Evolutionary conservation across 2,888 invertebrate species (phyloP).

Genomic region (Cosmopolites sordidus): DNA sequence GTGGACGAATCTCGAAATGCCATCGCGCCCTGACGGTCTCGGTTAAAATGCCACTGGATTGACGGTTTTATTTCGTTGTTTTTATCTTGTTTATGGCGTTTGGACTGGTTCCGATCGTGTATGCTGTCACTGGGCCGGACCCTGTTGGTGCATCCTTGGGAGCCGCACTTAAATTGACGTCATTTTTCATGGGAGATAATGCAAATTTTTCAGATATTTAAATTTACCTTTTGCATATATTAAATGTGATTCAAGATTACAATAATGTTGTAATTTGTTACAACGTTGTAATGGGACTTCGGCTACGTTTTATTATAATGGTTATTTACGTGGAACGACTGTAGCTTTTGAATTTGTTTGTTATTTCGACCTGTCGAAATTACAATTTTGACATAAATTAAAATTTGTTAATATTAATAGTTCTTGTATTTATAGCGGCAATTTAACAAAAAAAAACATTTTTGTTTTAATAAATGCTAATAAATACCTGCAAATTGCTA

Average conservation of each 20-base stretch:
- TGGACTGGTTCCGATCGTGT: constrained; percentile 1
- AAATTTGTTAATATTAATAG: no score
- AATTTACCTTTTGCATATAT: constrained; percentile 4
- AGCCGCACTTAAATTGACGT: constrained; percentile 15
- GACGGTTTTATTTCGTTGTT: constrained; percentile 16
- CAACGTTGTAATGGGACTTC: not conserved
- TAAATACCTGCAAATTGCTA: no score
- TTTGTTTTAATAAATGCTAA: no score
- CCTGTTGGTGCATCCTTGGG: not conserved
- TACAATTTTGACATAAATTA: no score
- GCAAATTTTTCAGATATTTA: constrained; percentile 19
- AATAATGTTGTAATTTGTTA: not conserved
- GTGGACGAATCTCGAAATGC: constrained; percentile 16
- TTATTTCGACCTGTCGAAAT: no score
- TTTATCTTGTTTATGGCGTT: constrained; percentile 14
- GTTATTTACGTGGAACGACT: no score
- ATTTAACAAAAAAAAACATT: no score
- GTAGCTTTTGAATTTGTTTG: no score
- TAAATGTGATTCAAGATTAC: not conserved
- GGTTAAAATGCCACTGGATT: constrained; percentile 22
- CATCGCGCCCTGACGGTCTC: constrained; percentile 19
- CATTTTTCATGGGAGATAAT: constrained; percentile 19
- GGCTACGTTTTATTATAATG: no score
- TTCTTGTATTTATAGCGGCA: no score
- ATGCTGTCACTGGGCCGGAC: not conserved